A percentile compares a stretch with the other conserved stretches of the same genome.
phyloP scores from a whole-genome alignment of 2,888 invertebrate species.

The Anagyrus pseudococci region DNA sequence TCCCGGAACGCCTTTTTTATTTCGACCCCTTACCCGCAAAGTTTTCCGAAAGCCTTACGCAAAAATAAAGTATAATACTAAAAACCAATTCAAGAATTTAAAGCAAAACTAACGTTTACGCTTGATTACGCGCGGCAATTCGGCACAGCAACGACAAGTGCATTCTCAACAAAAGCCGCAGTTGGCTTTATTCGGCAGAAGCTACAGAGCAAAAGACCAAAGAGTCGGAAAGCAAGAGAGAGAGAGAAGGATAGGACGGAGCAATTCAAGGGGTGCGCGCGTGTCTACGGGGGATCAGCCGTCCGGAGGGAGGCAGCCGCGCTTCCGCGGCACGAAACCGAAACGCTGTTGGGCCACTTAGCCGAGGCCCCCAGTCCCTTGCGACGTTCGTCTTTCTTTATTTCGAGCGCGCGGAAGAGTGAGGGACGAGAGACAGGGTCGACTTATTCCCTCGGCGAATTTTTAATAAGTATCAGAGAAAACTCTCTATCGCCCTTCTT shows the following conservation, averaged over 20 bases:
- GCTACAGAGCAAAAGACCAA: too few species aligned
- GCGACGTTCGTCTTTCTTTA: conserved; percentile 38
- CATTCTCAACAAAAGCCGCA: too few species aligned
- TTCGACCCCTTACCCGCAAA: too few species aligned
- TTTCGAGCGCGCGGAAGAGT: conserved; percentile 26
- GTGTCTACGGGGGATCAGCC: background rate
- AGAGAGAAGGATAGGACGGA: too few species aligned
- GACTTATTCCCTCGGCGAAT: conserved; percentile 33
- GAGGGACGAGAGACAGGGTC: too few species aligned
- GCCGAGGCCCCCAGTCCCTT: conserved; percentile 43
- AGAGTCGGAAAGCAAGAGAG: too few species aligned
- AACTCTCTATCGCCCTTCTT: conserved; percentile 42
- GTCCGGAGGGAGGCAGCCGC: background rate
- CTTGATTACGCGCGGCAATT: background rate
- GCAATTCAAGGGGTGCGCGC: background rate
- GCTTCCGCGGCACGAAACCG: conserved; percentile 48
- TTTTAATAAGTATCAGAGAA: conserved; percentile 38
- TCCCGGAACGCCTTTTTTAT: too few species aligned
- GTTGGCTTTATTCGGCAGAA: too few species aligned
- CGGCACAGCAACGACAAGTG: background rate
- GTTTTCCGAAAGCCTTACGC: too few species aligned
- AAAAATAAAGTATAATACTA: too few species aligned
- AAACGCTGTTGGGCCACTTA: conserved; percentile 61
- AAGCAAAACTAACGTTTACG: too few species aligned
- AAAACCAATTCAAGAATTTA: too few species aligned